A percentile compares a stretch with the other conserved stretches of the same genome.
Conservation (phyloP, 2,113 vertebrate species). For the Oryzias melastigma region DNA sequence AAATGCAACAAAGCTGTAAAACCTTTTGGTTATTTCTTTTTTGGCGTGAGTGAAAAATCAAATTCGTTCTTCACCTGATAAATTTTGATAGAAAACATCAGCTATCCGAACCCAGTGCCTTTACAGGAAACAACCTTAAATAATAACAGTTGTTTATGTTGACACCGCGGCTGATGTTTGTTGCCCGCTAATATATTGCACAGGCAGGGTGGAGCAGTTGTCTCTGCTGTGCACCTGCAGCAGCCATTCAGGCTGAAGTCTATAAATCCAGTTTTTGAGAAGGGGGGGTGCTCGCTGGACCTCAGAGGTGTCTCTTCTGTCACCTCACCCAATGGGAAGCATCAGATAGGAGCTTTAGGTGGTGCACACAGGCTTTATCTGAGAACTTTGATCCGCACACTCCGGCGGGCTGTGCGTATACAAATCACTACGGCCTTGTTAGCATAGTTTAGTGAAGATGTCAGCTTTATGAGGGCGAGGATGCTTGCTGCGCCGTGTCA, state of each 20-base stretch:
- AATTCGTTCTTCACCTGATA: slow-evolving; percentile 16
- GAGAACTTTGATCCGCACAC: slow-evolving; percentile 31
- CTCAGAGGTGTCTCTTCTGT: slow-evolving; percentile 28
- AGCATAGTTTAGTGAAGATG: slow-evolving; percentile 83
- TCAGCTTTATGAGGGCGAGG: slow-evolving; percentile 76
- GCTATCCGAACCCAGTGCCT: slow-evolving; percentile 50
- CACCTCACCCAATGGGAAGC: slow-evolving; percentile 28
- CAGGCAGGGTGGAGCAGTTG: slow-evolving; percentile 60
- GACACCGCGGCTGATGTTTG: slow-evolving; percentile 60
- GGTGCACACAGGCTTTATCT: slow-evolving; percentile 19
- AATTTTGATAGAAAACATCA: slow-evolving; percentile 34
- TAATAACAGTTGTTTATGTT: slow-evolving; percentile 62
- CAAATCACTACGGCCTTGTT: slow-evolving; percentile 78
- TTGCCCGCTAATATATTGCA: slow-evolving; percentile 61
- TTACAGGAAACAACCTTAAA: slow-evolving; percentile 63
- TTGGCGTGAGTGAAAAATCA: not conserved
- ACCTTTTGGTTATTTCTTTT: no score
- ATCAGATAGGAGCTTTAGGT: slow-evolving; percentile 36
- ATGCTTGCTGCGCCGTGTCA: slow-evolving; percentile 71
- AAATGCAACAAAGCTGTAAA: not conserved
- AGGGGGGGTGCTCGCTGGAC: slow-evolving; percentile 37
- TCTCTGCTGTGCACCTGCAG: slow-evolving; percentile 66
- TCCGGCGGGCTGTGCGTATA: slow-evolving; percentile 70
- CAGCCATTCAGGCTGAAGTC: slow-evolving; percentile 54
- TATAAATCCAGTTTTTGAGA: slow-evolving; percentile 60